phyloP scores from a whole-genome alignment of 2,797 vertebrate genomes.

The Rhynchotus rufescens region DNA sequence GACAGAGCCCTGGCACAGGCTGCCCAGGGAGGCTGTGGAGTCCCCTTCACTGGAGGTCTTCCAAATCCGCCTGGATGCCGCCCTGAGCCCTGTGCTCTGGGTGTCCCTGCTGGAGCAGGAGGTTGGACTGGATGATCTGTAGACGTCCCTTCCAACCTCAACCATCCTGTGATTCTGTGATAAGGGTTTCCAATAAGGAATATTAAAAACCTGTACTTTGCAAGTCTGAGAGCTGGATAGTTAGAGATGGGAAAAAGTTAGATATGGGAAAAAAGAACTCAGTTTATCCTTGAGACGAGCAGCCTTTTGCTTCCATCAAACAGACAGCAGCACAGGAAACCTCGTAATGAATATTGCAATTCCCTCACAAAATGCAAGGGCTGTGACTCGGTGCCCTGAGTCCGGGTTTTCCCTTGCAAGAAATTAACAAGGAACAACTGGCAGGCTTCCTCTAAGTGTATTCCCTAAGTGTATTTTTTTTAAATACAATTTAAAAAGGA shows the following conservation, averaged over 20 bases:
- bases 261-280: rapidly evolving
- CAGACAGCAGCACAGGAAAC: background rate
- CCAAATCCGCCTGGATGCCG: too few relatives aligned
- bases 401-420: background rate
- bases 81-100: too few relatives aligned
- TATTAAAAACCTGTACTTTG: background rate
- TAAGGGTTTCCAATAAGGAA: background rate
- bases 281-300: background rate
- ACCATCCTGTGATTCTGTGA: too few relatives aligned
- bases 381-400: background rate
- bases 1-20: too few relatives aligned
- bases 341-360: background rate
- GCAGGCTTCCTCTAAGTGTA: background rate
- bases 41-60: too few relatives aligned
- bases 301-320: background rate
- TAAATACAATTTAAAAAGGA: background rate
- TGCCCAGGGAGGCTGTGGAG: too few relatives aligned
- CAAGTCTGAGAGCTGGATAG: background rate
- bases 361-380: background rate
- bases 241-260: rapidly evolving
- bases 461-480: background rate
- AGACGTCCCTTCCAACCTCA: too few relatives aligned
- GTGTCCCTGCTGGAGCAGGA: too few relatives aligned
- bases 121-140: too few relatives aligned
- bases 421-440: background rate